Evolutionary conservation across 2,113 vertebrate species (phyloP).

Genomic region (Chaetodon auriga): DNA sequence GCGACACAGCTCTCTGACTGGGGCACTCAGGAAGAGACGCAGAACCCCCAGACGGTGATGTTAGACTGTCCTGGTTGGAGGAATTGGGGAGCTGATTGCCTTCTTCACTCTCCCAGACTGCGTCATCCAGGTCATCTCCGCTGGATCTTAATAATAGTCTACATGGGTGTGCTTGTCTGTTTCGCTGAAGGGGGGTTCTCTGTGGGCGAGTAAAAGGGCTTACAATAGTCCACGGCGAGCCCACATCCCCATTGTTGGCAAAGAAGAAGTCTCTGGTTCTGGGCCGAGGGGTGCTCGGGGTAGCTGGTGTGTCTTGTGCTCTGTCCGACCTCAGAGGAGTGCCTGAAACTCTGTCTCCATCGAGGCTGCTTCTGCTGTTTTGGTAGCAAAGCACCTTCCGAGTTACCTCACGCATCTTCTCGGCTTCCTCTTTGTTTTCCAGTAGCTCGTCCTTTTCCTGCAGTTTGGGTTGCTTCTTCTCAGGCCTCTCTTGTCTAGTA

Average conservation of each 20-base stretch:
- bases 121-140: constrained; percentile 58
- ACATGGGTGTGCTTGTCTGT: constrained; percentile 3
- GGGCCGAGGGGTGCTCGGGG: constrained; percentile 61
- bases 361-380: constrained; percentile 13
- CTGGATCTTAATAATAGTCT: constrained; percentile 25
- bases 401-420: constrained; percentile 52
- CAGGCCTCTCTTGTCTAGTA: constrained; percentile 11
- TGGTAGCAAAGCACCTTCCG: constrained; percentile 62
- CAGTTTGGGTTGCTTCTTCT: constrained; percentile 43
- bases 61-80: not conserved
- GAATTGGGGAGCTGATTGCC: not conserved
- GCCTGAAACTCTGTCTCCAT: constrained; percentile 29
- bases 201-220: constrained; percentile 72
- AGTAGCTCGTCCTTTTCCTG: constrained; percentile 6
- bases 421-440: constrained; percentile 38
- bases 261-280: constrained; percentile 72
- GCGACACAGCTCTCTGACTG: constrained; percentile 18
- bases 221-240: constrained; percentile 83
- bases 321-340: not conserved
- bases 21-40: constrained; percentile 59
- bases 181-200: not conserved
- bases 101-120: constrained; percentile 55
- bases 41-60: not conserved
- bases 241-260: constrained; percentile 51
- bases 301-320: constrained; percentile 9